Percentiles rank a stretch among this genome's conserved stretches.
Conservation (phyloP, 2,888 invertebrate genomes). For the Pyrocoelia pectoralis region DNA sequence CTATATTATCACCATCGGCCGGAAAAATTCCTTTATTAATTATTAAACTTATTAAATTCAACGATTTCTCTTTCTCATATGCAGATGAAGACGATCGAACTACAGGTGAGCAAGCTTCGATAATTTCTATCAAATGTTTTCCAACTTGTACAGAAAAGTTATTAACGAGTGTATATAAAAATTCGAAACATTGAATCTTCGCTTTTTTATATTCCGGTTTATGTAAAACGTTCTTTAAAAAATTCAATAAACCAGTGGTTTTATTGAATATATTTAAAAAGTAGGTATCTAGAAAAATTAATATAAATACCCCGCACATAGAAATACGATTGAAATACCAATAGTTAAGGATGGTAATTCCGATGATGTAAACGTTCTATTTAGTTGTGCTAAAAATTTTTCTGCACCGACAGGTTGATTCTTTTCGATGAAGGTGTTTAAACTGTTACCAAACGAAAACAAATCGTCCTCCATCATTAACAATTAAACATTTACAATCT, state of each 20-base stretch:
- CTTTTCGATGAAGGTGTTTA: conserved; percentile 24
- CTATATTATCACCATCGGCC: conserved; percentile 40
- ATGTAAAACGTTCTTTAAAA: conserved; percentile 42
- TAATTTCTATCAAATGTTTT: conserved; percentile 47
- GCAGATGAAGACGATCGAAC: conserved; percentile 40
- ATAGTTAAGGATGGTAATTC: conserved; percentile 20
- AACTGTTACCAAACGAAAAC: conserved; percentile 34
- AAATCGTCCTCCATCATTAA: conserved; percentile 32
- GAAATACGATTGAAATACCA: conserved; percentile 20
- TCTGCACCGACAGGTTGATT: conserved; percentile 26
- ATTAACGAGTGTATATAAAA: conserved; percentile 51
- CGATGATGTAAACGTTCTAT: conserved; percentile 8
- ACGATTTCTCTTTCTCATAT: conserved; percentile 47
- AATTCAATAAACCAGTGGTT: conserved; percentile 46
- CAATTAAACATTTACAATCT: not conserved
- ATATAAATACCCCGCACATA: conserved; percentile 14
- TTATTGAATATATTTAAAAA: conserved; percentile 49
- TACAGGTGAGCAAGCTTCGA: conserved; percentile 46
- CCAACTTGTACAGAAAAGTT: conserved; percentile 48
- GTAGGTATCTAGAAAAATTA: conserved; percentile 47
- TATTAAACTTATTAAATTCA: conserved; percentile 43
- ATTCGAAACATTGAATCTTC: conserved; percentile 46
- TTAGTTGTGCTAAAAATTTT: conserved; percentile 23
- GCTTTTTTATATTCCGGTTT: conserved; percentile 45
- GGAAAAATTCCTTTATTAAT: conserved; percentile 30